These are phyloP conservation scores for Empis livida DNA, from an alignment of 2,888 invertebrate genomes.

Conservation along the genomic window DNA sequence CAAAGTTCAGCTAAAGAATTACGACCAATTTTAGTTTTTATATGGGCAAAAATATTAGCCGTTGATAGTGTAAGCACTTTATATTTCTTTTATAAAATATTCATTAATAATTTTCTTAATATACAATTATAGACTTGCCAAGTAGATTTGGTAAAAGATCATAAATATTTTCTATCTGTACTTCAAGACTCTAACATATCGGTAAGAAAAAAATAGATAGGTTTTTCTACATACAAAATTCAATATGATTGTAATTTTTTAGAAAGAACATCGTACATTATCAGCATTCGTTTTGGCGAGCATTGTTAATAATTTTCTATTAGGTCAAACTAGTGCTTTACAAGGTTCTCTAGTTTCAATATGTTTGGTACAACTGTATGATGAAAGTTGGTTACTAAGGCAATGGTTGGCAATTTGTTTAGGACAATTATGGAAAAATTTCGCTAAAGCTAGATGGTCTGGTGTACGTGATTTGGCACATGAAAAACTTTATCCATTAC, in stretches of 20 bases:
- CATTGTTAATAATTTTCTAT: conserved; percentile 77
- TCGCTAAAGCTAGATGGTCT: conserved; percentile 82
- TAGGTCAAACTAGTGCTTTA: conserved; percentile 82
- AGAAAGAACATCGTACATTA: conserved; percentile 77
- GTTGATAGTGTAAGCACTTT: conserved; percentile 87
- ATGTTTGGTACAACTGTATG: conserved; percentile 79
- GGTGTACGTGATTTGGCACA: conserved; percentile 94
- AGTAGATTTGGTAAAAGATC: conserved; percentile 86
- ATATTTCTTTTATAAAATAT: too few species aligned
- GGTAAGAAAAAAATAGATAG: conserved; percentile 41
- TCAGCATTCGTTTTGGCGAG: conserved; percentile 92
- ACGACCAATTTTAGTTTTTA: conserved; percentile 85
- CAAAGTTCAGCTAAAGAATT: conserved; percentile 91
- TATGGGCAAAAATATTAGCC: conserved; percentile 97
- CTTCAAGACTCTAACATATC: conserved; percentile 76
- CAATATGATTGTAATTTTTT: conserved; percentile 15
- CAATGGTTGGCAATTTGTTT: conserved; percentile 90
- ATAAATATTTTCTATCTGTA: conserved; percentile 88
- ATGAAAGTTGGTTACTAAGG: conserved; percentile 51
- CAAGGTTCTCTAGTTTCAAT: conserved; percentile 83
- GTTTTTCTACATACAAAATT: background rate
- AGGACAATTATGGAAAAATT: conserved; percentile 81
- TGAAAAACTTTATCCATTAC: conserved; percentile 75
- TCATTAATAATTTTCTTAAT: background rate
- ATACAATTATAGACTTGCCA: conserved; percentile 67